phyloP scores from a whole-genome alignment of 2,797 vertebrate genomes.

The Rhabdophis nuchalis region DNA sequence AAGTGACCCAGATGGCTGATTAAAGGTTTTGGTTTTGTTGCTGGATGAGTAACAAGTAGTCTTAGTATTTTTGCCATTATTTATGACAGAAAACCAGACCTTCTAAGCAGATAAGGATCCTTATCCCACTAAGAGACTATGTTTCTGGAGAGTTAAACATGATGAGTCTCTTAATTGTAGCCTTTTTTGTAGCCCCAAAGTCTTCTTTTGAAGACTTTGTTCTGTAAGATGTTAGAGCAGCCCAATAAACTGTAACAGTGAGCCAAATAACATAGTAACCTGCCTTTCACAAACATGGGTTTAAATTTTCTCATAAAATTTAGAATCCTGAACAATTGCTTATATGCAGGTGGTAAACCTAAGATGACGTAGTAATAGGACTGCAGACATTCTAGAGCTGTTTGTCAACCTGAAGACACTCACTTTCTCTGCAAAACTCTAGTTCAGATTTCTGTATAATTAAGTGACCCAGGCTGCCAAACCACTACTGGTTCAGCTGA shows the following conservation, averaged over 20 bases:
- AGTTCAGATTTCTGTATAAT: neutral
- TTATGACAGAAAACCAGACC: slow-evolving; percentile 46
- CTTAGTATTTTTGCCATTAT: slow-evolving; percentile 45
- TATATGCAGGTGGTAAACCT: neutral
- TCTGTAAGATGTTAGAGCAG: neutral
- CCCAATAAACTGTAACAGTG: neutral
- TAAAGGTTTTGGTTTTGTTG: slow-evolving; percentile 49
- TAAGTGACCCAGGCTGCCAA: too few relatives aligned
- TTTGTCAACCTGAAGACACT: neutral
- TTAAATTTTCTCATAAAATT: neutral
- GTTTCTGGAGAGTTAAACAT: slow-evolving; percentile 18
- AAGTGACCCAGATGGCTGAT: slow-evolving; percentile 47
- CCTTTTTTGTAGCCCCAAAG: neutral
- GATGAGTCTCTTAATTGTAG: slow-evolving; percentile 21
- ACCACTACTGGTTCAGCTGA: too few relatives aligned
- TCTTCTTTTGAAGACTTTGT: slow-evolving; percentile 12
- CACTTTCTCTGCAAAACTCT: neutral
- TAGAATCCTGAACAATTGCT: neutral
- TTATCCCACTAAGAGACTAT: slow-evolving; percentile 17
- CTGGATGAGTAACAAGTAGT: slow-evolving; percentile 55
- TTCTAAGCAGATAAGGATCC: slow-evolving; percentile 45
- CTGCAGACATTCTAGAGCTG: neutral
- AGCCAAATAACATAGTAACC: neutral
- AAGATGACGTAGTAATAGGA: neutral
- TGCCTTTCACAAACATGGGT: neutral